These are phyloP conservation scores for Chelmon rostratus DNA, from an alignment of 2,797 vertebrate species.

Conservation along the genomic window DNA sequence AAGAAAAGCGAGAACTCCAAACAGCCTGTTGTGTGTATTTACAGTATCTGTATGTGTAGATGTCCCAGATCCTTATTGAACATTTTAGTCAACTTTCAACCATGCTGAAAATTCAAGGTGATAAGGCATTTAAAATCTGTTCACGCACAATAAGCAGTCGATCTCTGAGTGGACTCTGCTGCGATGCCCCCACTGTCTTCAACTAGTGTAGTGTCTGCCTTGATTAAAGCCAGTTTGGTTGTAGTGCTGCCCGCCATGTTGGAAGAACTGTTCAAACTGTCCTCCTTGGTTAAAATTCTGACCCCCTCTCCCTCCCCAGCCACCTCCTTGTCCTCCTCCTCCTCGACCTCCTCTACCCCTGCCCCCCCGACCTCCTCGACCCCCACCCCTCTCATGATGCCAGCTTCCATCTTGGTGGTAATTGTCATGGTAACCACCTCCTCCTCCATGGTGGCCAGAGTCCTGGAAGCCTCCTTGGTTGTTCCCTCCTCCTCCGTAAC, in stretches of 20 bases:
- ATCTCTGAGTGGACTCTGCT: conserved; percentile 85
- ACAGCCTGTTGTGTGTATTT: conserved; percentile 22
- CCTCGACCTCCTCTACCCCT: conserved; percentile 91
- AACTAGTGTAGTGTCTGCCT: conserved; percentile 95
- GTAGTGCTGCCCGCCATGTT: conserved; percentile 97
- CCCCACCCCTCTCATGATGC: conserved; percentile 88
- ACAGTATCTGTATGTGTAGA: background rate
- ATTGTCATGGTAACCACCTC: conserved; percentile 84
- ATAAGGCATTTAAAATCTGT: conserved; percentile 54
- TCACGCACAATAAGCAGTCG: background rate
- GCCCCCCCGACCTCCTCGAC: conserved; percentile 87
- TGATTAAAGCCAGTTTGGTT: conserved; percentile 96
- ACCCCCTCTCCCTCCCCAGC: conserved; percentile 94
- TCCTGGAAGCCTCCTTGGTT: conserved; percentile 89
- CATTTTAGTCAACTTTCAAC: conserved; percentile 17
- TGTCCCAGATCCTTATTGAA: conserved; percentile 21
- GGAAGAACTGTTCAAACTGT: conserved; percentile 99
- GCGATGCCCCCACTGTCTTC: conserved; percentile 81
- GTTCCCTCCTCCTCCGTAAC: conserved; percentile 83
- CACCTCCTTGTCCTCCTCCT: conserved; percentile 88
- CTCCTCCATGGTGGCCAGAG: conserved; percentile 85
- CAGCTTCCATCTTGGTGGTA: conserved; percentile 79
- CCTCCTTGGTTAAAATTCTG: conserved; percentile 95
- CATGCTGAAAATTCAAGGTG: conserved; percentile 33
- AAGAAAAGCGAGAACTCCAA: conserved; percentile 10